These are phyloP conservation scores for Phortica okadai DNA, from an alignment of 2,888 invertebrate genomes.

Conservation along the genomic window DNA sequence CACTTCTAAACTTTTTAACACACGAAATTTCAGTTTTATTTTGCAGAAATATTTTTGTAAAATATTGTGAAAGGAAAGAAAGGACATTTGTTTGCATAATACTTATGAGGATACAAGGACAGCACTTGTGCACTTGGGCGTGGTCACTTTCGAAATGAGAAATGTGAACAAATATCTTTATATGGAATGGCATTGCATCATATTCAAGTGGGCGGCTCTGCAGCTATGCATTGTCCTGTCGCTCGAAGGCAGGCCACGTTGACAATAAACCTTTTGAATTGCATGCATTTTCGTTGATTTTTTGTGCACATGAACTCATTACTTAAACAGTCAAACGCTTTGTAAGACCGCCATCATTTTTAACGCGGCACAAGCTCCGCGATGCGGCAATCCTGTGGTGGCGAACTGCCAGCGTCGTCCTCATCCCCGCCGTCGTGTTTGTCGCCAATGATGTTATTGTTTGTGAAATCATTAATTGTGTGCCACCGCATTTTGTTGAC, in stretches of 20 bases:
- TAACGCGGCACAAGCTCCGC: neutral
- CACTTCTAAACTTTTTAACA: neutral
- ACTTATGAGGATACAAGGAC: neutral
- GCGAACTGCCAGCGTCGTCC: neutral
- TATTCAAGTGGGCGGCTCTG: neutral
- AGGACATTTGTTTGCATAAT: neutral
- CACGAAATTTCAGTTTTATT: neutral
- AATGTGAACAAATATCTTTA: neutral
- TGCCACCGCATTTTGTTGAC: conserved; percentile 32
- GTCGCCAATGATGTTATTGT: neutral
- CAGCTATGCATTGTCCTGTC: neutral
- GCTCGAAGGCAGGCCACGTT: neutral
- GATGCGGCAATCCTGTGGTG: neutral
- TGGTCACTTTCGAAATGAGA: neutral
- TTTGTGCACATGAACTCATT: conserved; percentile 24
- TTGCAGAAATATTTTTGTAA: no score
- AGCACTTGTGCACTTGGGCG: neutral
- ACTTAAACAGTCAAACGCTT: conserved; percentile 24
- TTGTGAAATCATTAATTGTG: conserved; percentile 30
- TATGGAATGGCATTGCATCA: no score
- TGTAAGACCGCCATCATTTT: neutral
- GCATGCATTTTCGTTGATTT: neutral
- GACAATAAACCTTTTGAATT: conserved; percentile 1
- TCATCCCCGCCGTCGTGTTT: neutral
- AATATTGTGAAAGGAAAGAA: neutral